Evolutionary conservation across 2,888 invertebrate genomes (phyloP).

Genomic region (Chymomyza procnemis): DNA sequence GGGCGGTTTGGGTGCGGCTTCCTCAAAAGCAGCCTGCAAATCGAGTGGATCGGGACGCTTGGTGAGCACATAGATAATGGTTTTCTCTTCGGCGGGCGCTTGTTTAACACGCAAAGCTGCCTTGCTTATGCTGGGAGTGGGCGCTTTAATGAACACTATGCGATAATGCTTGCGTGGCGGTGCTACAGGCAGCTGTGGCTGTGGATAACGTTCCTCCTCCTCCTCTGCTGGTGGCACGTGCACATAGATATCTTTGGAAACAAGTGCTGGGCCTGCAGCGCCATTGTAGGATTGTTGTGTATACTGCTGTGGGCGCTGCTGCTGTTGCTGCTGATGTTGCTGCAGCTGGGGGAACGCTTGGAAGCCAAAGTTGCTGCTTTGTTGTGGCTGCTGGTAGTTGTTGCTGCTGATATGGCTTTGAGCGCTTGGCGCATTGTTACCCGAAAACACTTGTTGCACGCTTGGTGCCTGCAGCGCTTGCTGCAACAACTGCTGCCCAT

Average conservation of each 20-base stretch:
- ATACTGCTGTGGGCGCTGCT: constrained; percentile 28
- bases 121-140: constrained; percentile 59
- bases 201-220: constrained; percentile 67
- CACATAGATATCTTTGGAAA: constrained; percentile 77
- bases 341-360: constrained; percentile 22
- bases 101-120: constrained; percentile 66
- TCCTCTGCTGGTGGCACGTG: constrained; percentile 77
- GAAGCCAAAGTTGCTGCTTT: constrained; percentile 23
- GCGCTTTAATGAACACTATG: constrained; percentile 78
- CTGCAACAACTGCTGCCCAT: constrained; percentile 60
- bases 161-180: constrained; percentile 77
- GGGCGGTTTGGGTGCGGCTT: constrained; percentile 70
- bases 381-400: constrained; percentile 24
- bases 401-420: constrained; percentile 8
- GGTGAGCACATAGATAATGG: constrained; percentile 77
- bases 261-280: constrained; percentile 38
- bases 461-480: constrained; percentile 61
- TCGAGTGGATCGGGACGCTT: constrained; percentile 76
- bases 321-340: constrained; percentile 32
- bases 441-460: constrained; percentile 49
- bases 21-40: constrained; percentile 71
- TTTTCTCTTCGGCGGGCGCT: constrained; percentile 76
- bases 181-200: constrained; percentile 50
- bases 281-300: constrained; percentile 29
- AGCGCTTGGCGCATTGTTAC: constrained; percentile 24